Base-by-base conservation (phyloP, 2,113 vertebrate genomes). In the Spea multiplicata region DNA sequence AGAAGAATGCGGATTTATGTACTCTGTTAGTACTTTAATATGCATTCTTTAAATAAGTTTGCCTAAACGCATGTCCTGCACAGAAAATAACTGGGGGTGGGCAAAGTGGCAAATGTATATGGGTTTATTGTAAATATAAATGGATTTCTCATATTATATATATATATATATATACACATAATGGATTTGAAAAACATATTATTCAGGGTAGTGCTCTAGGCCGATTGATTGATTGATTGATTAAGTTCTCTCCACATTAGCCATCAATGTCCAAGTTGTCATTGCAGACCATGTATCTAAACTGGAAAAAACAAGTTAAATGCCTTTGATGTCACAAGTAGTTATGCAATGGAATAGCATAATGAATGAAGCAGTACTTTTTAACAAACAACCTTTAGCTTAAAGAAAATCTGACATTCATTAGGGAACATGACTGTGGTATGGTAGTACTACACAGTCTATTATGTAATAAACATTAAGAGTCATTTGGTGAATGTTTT, bases 391-490 rank as follows among this genome's bases (percentile, higher is more conserved):
- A 69, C 53, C 61, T 48, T 44, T 13, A 61, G 66, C 53, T 76
- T 48, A 50, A 62, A 44, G 44, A 44, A 76, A 62, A 77, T 71
- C 75, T 70, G 75, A 77, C 59, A 77, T 50, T 44, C 46, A 77
- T 77, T 77, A 70, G 46, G n/a, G 47, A 50, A 62, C 45, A 70
- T 44, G 46, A 74, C 47, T 74, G 73, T 44, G 46, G 59, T 44
- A 50, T 46, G 62, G 59, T 49, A 62, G 46, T 50, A 74, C 16
- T 59, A 59, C 9, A 59, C 9, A 59, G 14, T 30, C 47, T 47
- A 50, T 74, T 74, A 47, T 74, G 73, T 62, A 74, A 74, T 65
- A 74, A 65, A 50, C 46, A 64, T 74, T 74, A 64, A 50, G 72
- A 12, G 59, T 65, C 5, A 65, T 74, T 74, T 61, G 44, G 61